A percentile compares a stretch with the other conserved stretches of the same genome.
Conservation (phyloP, 2,113 vertebrate genomes). For the Pogonocichla stellata region DNA sequence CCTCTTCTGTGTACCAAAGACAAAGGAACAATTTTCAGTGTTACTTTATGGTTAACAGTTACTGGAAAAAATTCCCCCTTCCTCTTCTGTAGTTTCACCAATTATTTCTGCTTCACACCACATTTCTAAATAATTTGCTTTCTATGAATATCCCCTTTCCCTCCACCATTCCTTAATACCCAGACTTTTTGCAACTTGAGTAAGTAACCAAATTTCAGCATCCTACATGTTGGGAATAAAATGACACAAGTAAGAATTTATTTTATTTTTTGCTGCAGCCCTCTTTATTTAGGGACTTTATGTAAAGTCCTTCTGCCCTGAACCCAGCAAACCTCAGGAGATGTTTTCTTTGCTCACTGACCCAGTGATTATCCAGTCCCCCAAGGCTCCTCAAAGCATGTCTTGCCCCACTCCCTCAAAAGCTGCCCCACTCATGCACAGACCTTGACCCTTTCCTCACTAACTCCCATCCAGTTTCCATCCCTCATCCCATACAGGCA, state of each 20-base stretch:
- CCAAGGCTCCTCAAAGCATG: rapidly evolving
- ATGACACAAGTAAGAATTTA: background rate
- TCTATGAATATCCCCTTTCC: background rate
- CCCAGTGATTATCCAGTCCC: background rate
- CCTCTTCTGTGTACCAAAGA: background rate
- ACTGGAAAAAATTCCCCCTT: background rate
- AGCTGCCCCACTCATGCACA: rapidly evolving
- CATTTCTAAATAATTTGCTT: background rate
- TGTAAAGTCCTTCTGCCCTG: background rate
- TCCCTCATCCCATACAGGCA: background rate
- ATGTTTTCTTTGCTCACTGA: background rate
- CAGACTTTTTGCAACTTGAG: background rate
- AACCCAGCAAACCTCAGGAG: background rate
- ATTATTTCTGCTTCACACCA: conserved; percentile 33
- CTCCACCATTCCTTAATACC: background rate
- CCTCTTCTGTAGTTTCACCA: background rate
- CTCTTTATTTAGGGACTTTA: background rate
- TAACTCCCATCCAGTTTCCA: rapidly evolving
- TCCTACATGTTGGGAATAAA: background rate
- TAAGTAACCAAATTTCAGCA: background rate
- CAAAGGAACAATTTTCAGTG: background rate
- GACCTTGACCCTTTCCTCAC: background rate
- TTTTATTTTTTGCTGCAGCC: background rate
- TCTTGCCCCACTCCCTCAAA: rapidly evolving
- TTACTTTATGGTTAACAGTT: background rate